Conservation (phyloP, 2,888 invertebrate species). For the Hypomecis atomaria region DNA sequence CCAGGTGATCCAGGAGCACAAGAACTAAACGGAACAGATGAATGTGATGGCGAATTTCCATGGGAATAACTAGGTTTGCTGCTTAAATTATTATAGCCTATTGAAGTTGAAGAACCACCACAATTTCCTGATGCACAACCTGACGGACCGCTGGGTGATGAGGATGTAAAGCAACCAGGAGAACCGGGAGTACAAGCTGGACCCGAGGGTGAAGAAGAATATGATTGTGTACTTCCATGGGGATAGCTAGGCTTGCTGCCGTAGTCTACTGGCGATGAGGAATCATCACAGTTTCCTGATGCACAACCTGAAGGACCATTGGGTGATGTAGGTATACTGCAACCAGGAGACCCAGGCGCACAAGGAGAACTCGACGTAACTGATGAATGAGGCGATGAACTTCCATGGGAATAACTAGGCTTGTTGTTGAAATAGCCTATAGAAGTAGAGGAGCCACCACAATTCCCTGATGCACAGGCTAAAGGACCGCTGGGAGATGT, state of each 20-base stretch:
- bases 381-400: slow-evolving; percentile 20
- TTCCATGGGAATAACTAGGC: slow-evolving; percentile 7
- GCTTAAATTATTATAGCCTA: slow-evolving; percentile 8
- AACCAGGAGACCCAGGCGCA: slow-evolving; percentile 23
- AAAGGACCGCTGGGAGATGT: slow-evolving; percentile 15
- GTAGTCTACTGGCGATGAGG: too few species aligned
- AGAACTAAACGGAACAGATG: slow-evolving; percentile 8
- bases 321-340: neutral
- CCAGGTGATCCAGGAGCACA: slow-evolving; percentile 25
- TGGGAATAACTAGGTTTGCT: slow-evolving; percentile 12
- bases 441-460: slow-evolving; percentile 8
- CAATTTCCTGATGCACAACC: slow-evolving; percentile 20
- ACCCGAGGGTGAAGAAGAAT: slow-evolving; percentile 1
- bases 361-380: slow-evolving; percentile 8
- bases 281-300: slow-evolving; percentile 6
- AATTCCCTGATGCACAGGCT: slow-evolving; percentile 21
- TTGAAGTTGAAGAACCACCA: slow-evolving; percentile 5
- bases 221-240: slow-evolving; percentile 1
- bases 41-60: slow-evolving; percentile 19
- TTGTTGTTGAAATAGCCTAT: slow-evolving; percentile 7
- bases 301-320: slow-evolving; percentile 8
- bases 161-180: slow-evolving; percentile 11
- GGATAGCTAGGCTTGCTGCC: slow-evolving; percentile 17
- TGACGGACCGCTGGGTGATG: slow-evolving; percentile 17
- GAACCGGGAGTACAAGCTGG: slow-evolving; percentile 27